Evolutionary conservation across 1,140 invertebrate species (phyloP).

Genomic region (Trachelipus rathkii): DNA sequence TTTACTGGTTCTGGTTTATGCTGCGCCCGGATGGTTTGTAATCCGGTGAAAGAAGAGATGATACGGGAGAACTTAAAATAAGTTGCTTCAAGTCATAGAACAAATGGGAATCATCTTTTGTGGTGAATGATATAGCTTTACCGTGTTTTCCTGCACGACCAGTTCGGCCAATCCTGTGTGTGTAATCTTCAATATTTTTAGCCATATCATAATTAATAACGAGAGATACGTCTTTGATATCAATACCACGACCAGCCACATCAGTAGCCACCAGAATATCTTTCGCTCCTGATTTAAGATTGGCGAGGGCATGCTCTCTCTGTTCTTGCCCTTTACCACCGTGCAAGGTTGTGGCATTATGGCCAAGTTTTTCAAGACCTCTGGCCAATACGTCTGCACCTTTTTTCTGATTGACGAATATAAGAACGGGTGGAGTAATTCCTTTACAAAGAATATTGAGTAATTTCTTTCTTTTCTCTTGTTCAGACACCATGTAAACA

Average conservation of each 20-base stretch:
- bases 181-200: constrained; percentile 88
- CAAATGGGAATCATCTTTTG: constrained; percentile 89
- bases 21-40: constrained; percentile 95
- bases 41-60: constrained; percentile 88
- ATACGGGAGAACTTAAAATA: constrained; percentile 83
- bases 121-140: constrained; percentile 91
- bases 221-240: constrained; percentile 97
- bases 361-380: constrained; percentile 93
- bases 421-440: constrained; percentile 94
- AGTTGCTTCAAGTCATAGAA: constrained; percentile 97
- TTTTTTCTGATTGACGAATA: constrained; percentile 99
- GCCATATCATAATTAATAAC: constrained; percentile 99
- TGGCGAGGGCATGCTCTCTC: constrained; percentile 93
- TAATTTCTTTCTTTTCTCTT: constrained; percentile 86
- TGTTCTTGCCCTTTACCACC: constrained; percentile 99
- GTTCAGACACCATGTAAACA: constrained; percentile 89
- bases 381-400: constrained; percentile 96
- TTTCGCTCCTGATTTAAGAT: constrained; percentile 80
- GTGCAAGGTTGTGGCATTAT: constrained; percentile 93
- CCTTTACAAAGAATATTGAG: constrained; percentile 79
- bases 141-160: constrained; percentile 93
- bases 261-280: constrained; percentile 99
- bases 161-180: constrained; percentile 55
- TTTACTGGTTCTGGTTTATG: constrained; percentile 93
- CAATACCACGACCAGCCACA: constrained; percentile 99